phyloP scores from a whole-genome alignment of 2,888 invertebrate species.

The Aleiodes testaceus region DNA sequence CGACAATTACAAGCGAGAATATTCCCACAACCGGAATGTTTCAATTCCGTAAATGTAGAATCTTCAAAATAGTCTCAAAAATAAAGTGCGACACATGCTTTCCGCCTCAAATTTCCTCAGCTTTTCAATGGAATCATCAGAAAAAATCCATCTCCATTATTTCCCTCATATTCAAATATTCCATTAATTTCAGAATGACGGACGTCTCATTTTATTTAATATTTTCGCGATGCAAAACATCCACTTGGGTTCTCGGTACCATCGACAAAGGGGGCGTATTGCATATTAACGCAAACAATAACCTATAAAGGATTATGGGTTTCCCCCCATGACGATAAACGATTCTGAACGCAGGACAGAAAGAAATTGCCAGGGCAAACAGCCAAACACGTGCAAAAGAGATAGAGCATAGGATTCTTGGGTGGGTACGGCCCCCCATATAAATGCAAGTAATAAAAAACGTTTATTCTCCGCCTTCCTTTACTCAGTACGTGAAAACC shows the following conservation, averaged over 20 bases:
- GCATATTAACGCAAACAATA: constrained; percentile 28
- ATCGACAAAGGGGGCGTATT: constrained; percentile 27
- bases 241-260: constrained; percentile 2
- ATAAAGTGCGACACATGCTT: no score
- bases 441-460: constrained; percentile 33
- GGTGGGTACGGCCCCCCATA: constrained; percentile 29
- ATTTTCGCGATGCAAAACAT: constrained; percentile 19
- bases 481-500: neutral
- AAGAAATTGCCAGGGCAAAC: neutral
- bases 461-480: constrained; percentile 20
- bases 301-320: constrained; percentile 35
- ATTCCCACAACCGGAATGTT: no score
- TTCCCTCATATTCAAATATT: no score
- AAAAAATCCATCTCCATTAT: no score
- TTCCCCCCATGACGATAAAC: constrained; percentile 21
- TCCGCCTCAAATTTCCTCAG: no score
- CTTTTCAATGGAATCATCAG: no score
- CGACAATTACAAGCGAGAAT: no score
- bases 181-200: no score
- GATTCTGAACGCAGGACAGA: constrained; percentile 27
- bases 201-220: neutral
- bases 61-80: no score
- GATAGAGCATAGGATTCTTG: constrained; percentile 13
- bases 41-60: no score
- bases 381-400: neutral